Conservation (phyloP, 2,797 vertebrate genomes). For the Monodelphis domestica region DNA sequence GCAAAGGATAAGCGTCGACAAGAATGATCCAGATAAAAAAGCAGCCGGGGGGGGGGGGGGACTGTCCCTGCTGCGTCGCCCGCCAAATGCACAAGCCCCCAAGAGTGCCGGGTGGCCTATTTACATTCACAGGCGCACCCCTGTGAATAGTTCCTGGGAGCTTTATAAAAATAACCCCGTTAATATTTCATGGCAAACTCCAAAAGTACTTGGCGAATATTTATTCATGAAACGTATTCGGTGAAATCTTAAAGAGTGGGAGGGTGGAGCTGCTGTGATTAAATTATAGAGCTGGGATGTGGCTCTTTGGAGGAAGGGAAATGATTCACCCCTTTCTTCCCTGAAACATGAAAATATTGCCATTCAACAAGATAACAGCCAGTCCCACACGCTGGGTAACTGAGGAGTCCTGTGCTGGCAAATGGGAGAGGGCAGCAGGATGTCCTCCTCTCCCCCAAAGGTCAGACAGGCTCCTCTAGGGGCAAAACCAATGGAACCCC, state of each 20-base stretch:
- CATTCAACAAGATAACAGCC: slow-evolving; percentile 58
- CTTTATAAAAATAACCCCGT: slow-evolving; percentile 70
- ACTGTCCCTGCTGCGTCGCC: slow-evolving; percentile 28
- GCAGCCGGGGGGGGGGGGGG: neutral
- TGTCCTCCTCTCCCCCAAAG: slow-evolving; percentile 16
- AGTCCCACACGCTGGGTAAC: slow-evolving; percentile 53
- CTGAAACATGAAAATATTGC: slow-evolving; percentile 70
- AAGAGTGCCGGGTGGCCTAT: slow-evolving; percentile 46
- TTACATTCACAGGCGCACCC: slow-evolving; percentile 64
- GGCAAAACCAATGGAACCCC: slow-evolving; percentile 3
- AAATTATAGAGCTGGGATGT: slow-evolving; percentile 71
- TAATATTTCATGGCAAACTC: slow-evolving; percentile 74
- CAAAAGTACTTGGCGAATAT: slow-evolving; percentile 74
- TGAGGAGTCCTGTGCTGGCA: slow-evolving; percentile 43
- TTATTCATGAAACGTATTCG: slow-evolving; percentile 75
- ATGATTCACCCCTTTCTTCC: slow-evolving; percentile 52
- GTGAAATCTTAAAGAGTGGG: slow-evolving; percentile 70
- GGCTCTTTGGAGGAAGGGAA: slow-evolving; percentile 68
- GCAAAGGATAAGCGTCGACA: slow-evolving; percentile 64
- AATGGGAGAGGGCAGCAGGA: slow-evolving; percentile 38
- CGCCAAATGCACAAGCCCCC: slow-evolving; percentile 42
- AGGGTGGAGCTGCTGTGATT: slow-evolving; percentile 63
- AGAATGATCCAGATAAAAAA: slow-evolving; percentile 67
- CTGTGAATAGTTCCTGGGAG: slow-evolving; percentile 52
- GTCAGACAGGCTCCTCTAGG: neutral